Evolutionary conservation across 2,797 vertebrate genomes (phyloP).

Genomic region (Sphenodon punctatus): DNA sequence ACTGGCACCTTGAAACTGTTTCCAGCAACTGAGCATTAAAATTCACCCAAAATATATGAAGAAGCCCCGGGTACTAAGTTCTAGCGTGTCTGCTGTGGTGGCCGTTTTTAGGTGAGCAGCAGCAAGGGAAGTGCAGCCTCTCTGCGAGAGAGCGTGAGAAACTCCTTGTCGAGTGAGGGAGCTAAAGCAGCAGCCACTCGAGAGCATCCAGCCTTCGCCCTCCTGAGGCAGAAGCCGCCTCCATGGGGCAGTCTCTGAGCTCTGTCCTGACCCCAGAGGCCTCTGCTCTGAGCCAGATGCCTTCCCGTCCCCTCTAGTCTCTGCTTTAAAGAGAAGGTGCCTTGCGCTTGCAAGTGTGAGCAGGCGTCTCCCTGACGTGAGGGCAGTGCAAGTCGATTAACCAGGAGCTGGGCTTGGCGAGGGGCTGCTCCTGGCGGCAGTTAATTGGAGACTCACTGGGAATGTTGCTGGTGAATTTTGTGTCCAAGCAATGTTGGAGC

Average conservation of each 20-base stretch:
- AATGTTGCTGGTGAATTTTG: conserved; percentile 22
- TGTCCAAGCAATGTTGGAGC: not conserved
- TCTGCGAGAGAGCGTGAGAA: not conserved
- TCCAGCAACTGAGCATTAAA: not conserved
- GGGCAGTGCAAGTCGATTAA: not conserved
- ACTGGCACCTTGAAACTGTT: not conserved
- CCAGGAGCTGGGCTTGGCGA: conserved; percentile 13
- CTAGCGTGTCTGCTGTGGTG: not conserved
- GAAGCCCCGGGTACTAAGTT: not conserved
- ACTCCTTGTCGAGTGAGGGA: not conserved
- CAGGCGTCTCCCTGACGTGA: conserved; percentile 22
- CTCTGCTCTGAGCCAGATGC: not conserved
- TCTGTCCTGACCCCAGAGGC: not conserved
- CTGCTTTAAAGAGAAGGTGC: not conserved
- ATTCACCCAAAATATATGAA: not conserved
- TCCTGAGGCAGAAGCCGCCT: too few relatives aligned
- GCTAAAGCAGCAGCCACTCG: not conserved
- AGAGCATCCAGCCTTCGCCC: too few relatives aligned
- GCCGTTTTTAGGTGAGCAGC: not conserved
- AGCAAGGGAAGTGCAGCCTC: not conserved
- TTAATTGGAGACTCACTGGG: conserved; percentile 13
- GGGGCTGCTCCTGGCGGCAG: not conserved
- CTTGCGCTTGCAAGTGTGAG: not conserved
- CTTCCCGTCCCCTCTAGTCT: not conserved
- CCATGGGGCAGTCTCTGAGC: not conserved